Conservation (phyloP, 2,888 invertebrate species). For the Arenicola marina region DNA sequence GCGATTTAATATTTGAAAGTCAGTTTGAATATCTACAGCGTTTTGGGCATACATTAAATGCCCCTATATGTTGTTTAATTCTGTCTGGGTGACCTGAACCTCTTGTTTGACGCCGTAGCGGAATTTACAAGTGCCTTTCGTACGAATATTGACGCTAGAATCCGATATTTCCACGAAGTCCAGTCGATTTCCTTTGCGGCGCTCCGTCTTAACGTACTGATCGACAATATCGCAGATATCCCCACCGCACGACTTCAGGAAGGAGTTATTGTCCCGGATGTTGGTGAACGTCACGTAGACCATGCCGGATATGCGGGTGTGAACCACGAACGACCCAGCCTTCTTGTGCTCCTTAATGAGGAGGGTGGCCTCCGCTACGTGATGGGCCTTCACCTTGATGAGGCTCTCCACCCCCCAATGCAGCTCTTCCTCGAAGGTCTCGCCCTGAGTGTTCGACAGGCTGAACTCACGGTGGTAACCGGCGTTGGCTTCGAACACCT, state of each 20-base stretch:
- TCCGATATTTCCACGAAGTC: conserved; percentile 13
- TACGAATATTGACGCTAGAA: conserved; percentile 14
- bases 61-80: no score
- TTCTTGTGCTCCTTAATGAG: conserved; percentile 52
- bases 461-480: conserved; percentile 59
- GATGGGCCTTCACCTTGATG: conserved; percentile 42
- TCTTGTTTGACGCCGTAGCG: conserved; percentile 37
- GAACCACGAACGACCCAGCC: conserved; percentile 42
- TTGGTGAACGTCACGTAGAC: conserved; percentile 35
- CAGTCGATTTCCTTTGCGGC: conserved; percentile 12
- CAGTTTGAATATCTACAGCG: no score
- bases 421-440: conserved; percentile 53
- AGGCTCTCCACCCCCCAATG: conserved; percentile 59
- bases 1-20: no score
- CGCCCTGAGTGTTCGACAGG: conserved; percentile 55
- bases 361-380: conserved; percentile 54
- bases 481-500: conserved; percentile 59
- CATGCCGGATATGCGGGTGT: conserved; percentile 31
- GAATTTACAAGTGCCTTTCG: conserved; percentile 34
- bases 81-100: conserved; percentile 27
- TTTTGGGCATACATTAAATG: no score
- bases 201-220: conserved; percentile 16
- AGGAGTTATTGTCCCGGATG: conserved; percentile 31
- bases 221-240: conserved; percentile 26
- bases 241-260: conserved; percentile 30